Percentiles rank a stretch among this genome's conserved stretches.
These are phyloP conservation scores for Arrhamphus sclerolepis DNA, from an alignment of 2,797 vertebrate species.

Conservation along the genomic window DNA sequence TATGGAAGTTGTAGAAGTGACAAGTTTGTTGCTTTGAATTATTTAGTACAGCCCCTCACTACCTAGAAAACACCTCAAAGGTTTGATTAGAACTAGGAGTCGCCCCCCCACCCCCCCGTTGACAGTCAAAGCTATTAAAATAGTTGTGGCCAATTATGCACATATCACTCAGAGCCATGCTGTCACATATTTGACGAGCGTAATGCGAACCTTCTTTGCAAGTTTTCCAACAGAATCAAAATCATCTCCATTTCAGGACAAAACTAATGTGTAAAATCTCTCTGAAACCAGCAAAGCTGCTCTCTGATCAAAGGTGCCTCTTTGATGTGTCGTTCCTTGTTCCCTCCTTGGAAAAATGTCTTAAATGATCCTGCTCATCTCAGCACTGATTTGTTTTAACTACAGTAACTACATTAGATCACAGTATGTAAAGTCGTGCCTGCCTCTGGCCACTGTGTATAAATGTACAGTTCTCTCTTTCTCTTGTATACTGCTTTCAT, in stretches of 20 bases:
- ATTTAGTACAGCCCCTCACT: constrained; percentile 73
- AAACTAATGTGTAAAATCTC: constrained; percentile 26
- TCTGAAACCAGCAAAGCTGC: constrained; percentile 76
- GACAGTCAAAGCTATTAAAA: constrained; percentile 11
- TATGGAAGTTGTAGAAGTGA: constrained; percentile 52
- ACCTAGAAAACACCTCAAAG: constrained; percentile 74
- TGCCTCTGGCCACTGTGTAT: constrained; percentile 84
- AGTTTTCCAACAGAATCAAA: constrained; percentile 22
- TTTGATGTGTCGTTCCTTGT: constrained; percentile 73
- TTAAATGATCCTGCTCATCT: constrained; percentile 57
- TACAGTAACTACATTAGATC: constrained; percentile 73
- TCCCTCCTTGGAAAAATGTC: constrained; percentile 58
- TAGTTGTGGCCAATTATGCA: constrained; percentile 50
- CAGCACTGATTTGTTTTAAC: constrained; percentile 71
- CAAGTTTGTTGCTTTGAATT: constrained; percentile 64
- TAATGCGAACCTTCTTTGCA: constrained; percentile 55
- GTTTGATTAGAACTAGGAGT: constrained; percentile 53
- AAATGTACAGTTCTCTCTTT: constrained; percentile 84
- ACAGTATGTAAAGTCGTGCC: constrained; percentile 80
- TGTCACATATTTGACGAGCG: constrained; percentile 70
- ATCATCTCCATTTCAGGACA: constrained; percentile 38
- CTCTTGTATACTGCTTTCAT: constrained; percentile 82
- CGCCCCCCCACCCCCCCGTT: constrained; percentile 19
- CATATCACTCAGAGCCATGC: constrained; percentile 67
- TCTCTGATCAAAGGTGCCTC: constrained; percentile 76